A percentile compares a stretch with the other conserved stretches of the same genome.
Conservation (phyloP, 2,888 invertebrate species). For the Halictus quadricinctus region DNA sequence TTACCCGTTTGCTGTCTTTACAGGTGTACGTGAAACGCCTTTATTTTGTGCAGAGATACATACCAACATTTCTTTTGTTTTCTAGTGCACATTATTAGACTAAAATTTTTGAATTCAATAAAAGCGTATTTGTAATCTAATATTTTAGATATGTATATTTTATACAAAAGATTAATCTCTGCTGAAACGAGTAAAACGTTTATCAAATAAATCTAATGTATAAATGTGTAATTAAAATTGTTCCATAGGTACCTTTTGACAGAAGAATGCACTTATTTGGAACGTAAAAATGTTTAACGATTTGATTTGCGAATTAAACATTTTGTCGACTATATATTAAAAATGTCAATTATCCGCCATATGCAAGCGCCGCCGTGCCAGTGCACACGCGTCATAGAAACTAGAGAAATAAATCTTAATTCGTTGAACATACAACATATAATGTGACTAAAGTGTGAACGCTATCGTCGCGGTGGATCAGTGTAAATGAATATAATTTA, state of each 20-base stretch:
- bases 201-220: too few relatives aligned
- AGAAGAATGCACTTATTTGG: too few relatives aligned
- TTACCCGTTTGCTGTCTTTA: background rate
- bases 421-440: slow-evolving; percentile 19
- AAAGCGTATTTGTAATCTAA: too few relatives aligned
- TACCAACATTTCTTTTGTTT: background rate
- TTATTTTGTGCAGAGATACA: background rate
- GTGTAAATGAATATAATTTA: slow-evolving; percentile 37
- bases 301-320: background rate
- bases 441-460: slow-evolving; percentile 31
- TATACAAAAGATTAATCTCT: too few relatives aligned
- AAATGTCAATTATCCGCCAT: background rate
- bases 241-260: too few relatives aligned
- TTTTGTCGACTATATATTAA: background rate
- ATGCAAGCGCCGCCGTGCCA: background rate
- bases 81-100: background rate
- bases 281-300: background rate
- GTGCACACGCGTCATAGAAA: background rate
- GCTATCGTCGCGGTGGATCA: slow-evolving; percentile 21
- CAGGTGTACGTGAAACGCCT: background rate
- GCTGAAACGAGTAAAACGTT: too few relatives aligned
- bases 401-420: slow-evolving; percentile 38
- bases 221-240: too few relatives aligned
- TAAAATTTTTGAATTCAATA: too few relatives aligned
- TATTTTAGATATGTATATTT: too few relatives aligned